Evolutionary conservation across 2,113 vertebrate genomes (phyloP).

Genomic region (Phaethon lepturus): DNA sequence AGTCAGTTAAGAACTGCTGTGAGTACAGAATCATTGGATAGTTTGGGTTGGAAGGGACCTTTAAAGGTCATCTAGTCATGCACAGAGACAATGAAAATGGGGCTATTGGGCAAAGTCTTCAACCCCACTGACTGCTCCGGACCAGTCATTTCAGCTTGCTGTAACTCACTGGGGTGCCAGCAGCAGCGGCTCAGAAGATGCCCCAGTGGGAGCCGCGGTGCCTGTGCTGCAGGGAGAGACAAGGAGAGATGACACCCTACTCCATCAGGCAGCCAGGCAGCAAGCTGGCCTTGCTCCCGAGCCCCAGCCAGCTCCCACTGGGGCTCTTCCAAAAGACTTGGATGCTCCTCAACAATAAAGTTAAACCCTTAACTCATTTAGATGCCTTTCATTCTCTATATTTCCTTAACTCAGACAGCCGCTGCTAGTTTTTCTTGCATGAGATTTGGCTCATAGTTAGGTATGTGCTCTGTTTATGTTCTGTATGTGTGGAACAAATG

Average conservation of each 20-base stretch:
- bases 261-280: neutral
- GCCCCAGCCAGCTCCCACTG: neutral
- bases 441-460: neutral
- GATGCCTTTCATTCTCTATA: neutral
- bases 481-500: neutral
- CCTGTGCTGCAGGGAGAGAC: neutral
- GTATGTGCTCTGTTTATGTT: neutral
- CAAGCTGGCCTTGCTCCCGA: neutral
- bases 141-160: neutral
- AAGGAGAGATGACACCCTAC: neutral
- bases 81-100: neutral
- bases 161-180: neutral
- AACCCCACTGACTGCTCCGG: neutral
- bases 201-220: accelerated
- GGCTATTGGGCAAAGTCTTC: neutral
- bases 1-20: neutral
- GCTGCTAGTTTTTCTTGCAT: neutral
- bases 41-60: too few species aligned
- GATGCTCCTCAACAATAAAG: neutral
- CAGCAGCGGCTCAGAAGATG: neutral
- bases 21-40: neutral
- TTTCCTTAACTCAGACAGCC: neutral
- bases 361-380: neutral
- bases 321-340: neutral
- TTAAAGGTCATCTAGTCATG: neutral